Evolutionary conservation across 2,797 vertebrate species (phyloP), one percentile per base, ranked within the genome.

Genomic region (Loris lydekkerianus): DNA sequence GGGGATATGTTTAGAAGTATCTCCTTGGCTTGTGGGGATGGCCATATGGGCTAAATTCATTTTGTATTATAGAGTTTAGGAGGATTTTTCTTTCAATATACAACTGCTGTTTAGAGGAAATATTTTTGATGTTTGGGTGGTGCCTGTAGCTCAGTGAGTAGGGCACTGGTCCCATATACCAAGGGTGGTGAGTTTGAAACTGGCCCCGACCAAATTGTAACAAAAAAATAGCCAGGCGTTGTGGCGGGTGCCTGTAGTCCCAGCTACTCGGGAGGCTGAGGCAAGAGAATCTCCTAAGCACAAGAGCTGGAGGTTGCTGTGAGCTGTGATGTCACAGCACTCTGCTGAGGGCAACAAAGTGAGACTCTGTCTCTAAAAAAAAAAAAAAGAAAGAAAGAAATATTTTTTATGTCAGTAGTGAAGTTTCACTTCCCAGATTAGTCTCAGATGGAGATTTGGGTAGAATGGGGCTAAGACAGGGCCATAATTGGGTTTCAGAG

Each of bases 361-460:
- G 9, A 46, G 9, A 46, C 43, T 46, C 43, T 46, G 43, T 46
- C 43, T 46, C 43, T 46, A 46, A 46, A 46, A 46, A 46, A 46
- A 46, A 46, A 46, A 46, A 46, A 10, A 46, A 34, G n/a, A n/a
- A 34, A 34, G 34, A 34, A 46, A 46, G 37, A 91, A 75, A 67
- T 80, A 86, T 77, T 88, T 97, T 97, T 93, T 25, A 56, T 3
- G 4, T 84, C 23, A 40, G 40, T 84, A 91, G 65, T 94, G 23
- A 95, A 91, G 82, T 75, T 23, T 7, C 29, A 78, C 27, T 91
- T 97, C 10, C 23, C 58, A 78, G n/a, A 34, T 80, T 46, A 77
- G 40, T 92, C n/a, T 92, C 60, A 85, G 94, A 67, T 96, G 80
- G 89, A 95, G 81, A 65, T 60, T 73, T 27, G 17, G 86, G 56